These are phyloP conservation scores for Nothocercus nigrocapillus DNA, from an alignment of 2,113 vertebrate genomes.

Conservation along the genomic window DNA sequence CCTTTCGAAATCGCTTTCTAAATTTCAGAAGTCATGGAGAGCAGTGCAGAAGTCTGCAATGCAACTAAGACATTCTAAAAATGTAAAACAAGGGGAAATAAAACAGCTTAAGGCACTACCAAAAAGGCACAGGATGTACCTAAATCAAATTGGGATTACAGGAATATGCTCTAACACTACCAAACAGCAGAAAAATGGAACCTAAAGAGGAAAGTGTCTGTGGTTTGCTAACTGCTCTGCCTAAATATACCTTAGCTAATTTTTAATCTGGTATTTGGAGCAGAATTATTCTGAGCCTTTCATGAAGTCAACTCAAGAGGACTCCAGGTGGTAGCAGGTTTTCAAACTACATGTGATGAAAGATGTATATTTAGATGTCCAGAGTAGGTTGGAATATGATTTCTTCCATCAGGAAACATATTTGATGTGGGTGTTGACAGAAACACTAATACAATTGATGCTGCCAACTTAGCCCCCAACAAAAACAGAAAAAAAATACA, in stretches of 20 bases:
- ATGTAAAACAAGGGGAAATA: not conserved
- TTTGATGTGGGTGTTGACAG: constrained; percentile 54
- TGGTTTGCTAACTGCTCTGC: constrained; percentile 23
- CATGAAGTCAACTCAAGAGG: not conserved
- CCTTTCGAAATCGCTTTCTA: not conserved
- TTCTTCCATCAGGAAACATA: constrained; percentile 41
- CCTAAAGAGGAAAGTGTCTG: not conserved
- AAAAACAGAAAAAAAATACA: not conserved
- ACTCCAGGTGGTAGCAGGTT: constrained; percentile 47
- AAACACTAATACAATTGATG: constrained; percentile 32
- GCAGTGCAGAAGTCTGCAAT: not conserved
- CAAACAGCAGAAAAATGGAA: not conserved
- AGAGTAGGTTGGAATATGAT: constrained; percentile 28
- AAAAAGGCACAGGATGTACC: not conserved
- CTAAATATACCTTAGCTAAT: constrained; percentile 52
- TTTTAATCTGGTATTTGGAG: constrained; percentile 39
- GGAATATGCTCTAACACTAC: not conserved
- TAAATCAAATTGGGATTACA: not conserved
- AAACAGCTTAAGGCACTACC: not conserved
- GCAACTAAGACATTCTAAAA: not conserved
- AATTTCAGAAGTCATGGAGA: not conserved
- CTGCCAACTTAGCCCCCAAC: not conserved
- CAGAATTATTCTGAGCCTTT: constrained; percentile 41
- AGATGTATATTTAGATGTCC: constrained; percentile 47
- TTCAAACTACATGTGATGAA: constrained; percentile 42